Evolutionary conservation across 2,888 invertebrate genomes (phyloP), one percentile per base, ranked within the genome.

Genomic region (Cryptocheilus praepositus): DNA sequence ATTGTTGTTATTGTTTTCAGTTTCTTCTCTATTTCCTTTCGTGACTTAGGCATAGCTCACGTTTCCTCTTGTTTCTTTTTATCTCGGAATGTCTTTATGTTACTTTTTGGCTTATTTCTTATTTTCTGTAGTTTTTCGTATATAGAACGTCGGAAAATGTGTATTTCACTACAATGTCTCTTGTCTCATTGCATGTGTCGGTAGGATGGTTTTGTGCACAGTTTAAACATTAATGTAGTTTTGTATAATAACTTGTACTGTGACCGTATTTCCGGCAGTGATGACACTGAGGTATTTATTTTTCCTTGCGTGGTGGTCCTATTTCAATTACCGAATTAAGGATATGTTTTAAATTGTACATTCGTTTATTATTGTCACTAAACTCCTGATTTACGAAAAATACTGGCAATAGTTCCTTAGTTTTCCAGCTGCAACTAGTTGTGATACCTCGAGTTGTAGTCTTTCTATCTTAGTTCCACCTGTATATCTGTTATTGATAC

Each of bases 221-320:
- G 63, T 72, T 77, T 4, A 76, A 71, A 60, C 74, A 77, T 18
- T 64, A 57, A 19, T 65, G 68, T 49, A 58, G 65, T 59, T 49
- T 66, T n/a, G 21, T 51, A 55, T 74, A 79, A 51, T 74, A 73
- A 7, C 62, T 65, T 73, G 71, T 70, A n/a, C 74, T 77, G 64
- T 74, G 76, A 8, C 73, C 73, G 53, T 67, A 74, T 54, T 58
- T 44, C 61, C 75, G 77, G 28, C 79, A 77, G 45, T 71, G 61
- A n/a, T 59, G 63, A 49, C 76, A 77, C 56, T 76, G 77, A 8
- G 67, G 67, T 21, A 76, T 71, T 55, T 55, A 57, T 25, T 54
- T 67, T 55, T 52, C 57, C 59, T 64, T 64, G n/a, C 61, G 51
- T 22, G 77, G 74, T 44, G 79, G 21, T 69, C 77, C 71, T 51